Evolutionary conservation across 2,797 vertebrate species (phyloP), one percentile per base, ranked within the genome.

Genomic region (Choloepus didactylus): DNA sequence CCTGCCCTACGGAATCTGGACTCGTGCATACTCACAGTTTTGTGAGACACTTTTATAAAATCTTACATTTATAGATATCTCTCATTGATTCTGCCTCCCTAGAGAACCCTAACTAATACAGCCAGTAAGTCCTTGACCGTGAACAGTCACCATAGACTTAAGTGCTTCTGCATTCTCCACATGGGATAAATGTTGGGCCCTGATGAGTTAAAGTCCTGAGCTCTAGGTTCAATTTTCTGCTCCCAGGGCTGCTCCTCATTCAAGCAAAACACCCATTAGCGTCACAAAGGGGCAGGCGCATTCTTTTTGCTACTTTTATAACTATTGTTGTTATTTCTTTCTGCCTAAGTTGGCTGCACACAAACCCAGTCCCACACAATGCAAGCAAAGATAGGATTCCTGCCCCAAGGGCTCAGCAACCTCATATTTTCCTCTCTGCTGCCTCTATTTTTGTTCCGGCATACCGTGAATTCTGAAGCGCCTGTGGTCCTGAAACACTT

Each of bases 371-470:
- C 80, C 41, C 86, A 92, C 91, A 96, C 91, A 97, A 95, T 64
- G 27, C 83, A 94, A 90, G 93, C 77, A 90, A 97, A 97, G 97
- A 97, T 95, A 95, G 83, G 89, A 95, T 89, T 95, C 89, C 87
- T 96, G 93, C 96, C 97, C 95, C 96, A 87, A 95, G 96, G 96
- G 95, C 66, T 95, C 73, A 69, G 38, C 67, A 77, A 76, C 23
- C 89, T 97, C 96, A 96, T 67, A 95, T 95, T 97, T 98, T 98
- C 97, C 97, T 95, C 95, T 92, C 44, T 59, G 72, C 59, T 96
- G 93, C 35, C 95, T 97, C 95, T 97, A 94, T 97, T 97, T 97
- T 97, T 96, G 73, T 95, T 96, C 91, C 84, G 93, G 69, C 76
- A 95, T 96, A 92, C 96, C 92, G 95, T 75, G 90, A 83, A 92